phyloP scores from a whole-genome alignment of 1,140 invertebrate genomes.

The Penaeus chinensis region DNA sequence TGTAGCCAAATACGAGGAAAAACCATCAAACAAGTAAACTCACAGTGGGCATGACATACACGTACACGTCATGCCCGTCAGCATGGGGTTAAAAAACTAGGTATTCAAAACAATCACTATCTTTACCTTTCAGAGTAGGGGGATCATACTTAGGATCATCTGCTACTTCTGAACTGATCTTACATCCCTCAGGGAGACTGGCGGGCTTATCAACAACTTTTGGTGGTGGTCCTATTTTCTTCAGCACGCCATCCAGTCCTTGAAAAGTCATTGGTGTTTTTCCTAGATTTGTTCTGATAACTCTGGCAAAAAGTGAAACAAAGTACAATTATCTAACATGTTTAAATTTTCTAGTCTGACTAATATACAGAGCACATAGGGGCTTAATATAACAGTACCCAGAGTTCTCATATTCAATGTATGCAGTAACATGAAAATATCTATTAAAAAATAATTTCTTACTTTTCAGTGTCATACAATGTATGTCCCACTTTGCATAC shows the following conservation, averaged over 20 bases:
- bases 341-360: too few species aligned
- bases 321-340: too few species aligned
- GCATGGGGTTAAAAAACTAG: too few species aligned
- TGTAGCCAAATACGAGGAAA: too few species aligned
- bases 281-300: constrained; percentile 76
- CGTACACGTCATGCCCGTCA: too few species aligned
- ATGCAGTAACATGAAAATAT: background rate
- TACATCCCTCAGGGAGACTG: constrained; percentile 68
- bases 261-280: constrained; percentile 78
- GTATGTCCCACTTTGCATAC: constrained; percentile 77
- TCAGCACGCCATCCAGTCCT: constrained; percentile 76
- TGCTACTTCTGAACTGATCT: constrained; percentile 68
- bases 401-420: background rate
- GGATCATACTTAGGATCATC: constrained; percentile 72
- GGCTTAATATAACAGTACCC: background rate
- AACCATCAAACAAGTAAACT: too few species aligned
- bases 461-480: constrained; percentile 75
- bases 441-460: background rate
- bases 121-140: constrained; percentile 72
- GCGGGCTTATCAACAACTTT: constrained; percentile 70
- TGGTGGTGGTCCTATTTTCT: constrained; percentile 72
- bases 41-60: too few species aligned
- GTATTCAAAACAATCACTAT: background rate
- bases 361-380: background rate
- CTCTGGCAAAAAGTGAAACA: constrained; percentile 52